These are phyloP conservation scores for Meandrina meandrites DNA, from an alignment of 92 coral and sea anemone species.

Conservation along the genomic window DNA sequence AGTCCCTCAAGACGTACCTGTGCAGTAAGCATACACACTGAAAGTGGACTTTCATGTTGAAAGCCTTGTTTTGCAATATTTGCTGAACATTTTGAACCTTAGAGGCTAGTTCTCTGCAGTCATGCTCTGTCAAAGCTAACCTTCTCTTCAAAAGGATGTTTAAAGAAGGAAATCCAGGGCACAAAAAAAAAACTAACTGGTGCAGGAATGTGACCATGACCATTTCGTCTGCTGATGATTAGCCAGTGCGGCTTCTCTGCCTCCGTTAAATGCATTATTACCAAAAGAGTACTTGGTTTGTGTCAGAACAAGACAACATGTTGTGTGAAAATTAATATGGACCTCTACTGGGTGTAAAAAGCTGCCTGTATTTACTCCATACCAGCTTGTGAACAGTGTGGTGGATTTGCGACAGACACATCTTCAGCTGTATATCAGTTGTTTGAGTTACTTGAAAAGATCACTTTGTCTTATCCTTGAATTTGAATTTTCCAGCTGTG, in stretches of 20 bases:
- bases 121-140: conserved; percentile 11
- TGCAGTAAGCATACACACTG: not conserved
- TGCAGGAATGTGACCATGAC: conserved; percentile 2
- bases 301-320: conserved; percentile 6
- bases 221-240: not conserved
- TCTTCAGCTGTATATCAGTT: not conserved
- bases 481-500: not conserved
- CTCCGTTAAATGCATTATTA: not conserved
- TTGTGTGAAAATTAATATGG: not conserved
- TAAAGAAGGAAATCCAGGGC: not conserved
- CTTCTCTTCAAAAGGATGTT: not conserved
- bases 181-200: not conserved
- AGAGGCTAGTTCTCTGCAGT: not conserved
- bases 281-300: not conserved
- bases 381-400: not conserved
- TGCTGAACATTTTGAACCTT: conserved; percentile 38
- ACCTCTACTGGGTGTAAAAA: not conserved
- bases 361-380: not conserved
- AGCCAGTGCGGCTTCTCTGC: not conserved
- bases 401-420: not conserved
- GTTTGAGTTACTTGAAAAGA: not conserved
- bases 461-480: not conserved
- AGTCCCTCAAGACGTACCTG: not conserved
- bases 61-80: conserved; percentile 84
- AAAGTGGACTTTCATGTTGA: conserved; percentile 63